Evolutionary conservation across 2,888 invertebrate genomes (phyloP), one percentile per base, ranked within the genome.

Genomic region (Incurvaria masculella): DNA sequence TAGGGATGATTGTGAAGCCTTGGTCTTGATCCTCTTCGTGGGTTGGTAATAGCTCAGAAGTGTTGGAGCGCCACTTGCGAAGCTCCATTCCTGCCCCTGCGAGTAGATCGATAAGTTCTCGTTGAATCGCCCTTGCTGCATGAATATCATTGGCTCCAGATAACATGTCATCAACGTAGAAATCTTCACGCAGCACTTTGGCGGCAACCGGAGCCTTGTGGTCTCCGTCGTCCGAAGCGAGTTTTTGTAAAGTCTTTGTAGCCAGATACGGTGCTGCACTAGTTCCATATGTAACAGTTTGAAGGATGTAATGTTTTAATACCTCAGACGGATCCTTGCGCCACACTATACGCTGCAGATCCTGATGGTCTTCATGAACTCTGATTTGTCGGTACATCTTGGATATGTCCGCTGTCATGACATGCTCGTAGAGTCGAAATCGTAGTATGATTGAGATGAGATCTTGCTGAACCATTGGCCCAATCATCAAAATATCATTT

Each of bases 161-260:
- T 19, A 44, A 14, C 33, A 44, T 20, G 33, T 44, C 45, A 39
- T 45, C 45, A 20, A 45, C 21, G 21, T 45, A 45, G 38, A 45
- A 45, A 6, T 45, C 20, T 8, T 39, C 20, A 2, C 11, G 14
- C 14, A 45, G 16, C 16, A 39, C 39, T 20, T 39, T 16, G n/a
- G 45, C 45, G 6, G 41, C 18, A 10, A 41, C 17, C 8, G 41
- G 41, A 20, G 11, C 11, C 18, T 41, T 41, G 18, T 18, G 2
- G n/a, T n/a, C n/a, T 41, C 41, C 41, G 18, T 41, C 41, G 14
- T 41, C 41, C 5, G 18, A 18, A 20, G 41, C 41, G n/a, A 41
- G 42, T n/a, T 41, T 16, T 19, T 19, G 18, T 6, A 41, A 18
- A 19, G 41, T 41, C 14, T 20, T 41, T 19, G 20, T 41, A 8